phyloP scores from a whole-genome alignment of 2,888 invertebrate species.

The Sphaeridia pumilis region DNA sequence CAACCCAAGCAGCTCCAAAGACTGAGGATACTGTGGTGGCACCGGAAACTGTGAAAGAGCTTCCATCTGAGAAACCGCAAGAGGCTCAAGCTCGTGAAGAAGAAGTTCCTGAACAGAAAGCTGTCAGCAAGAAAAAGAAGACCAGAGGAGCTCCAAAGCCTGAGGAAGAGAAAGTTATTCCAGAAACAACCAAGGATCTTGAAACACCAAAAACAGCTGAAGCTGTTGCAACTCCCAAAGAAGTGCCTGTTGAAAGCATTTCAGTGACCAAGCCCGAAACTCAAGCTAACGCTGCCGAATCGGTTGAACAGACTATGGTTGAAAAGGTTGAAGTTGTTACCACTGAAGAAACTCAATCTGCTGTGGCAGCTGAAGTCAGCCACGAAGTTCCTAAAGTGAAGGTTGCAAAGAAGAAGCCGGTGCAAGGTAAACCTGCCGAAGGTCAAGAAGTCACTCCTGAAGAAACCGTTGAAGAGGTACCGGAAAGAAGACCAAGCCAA shows the following conservation, averaged over 20 bases:
- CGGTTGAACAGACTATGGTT: slow-evolving; percentile 74
- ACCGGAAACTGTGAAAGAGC: not conserved
- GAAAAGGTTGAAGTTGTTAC: slow-evolving; percentile 60
- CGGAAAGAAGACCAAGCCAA: slow-evolving; percentile 31
- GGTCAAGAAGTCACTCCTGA: slow-evolving; percentile 28
- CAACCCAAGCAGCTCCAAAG: slow-evolving; percentile 2
- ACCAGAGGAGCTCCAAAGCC: slow-evolving; percentile 42
- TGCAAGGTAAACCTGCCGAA: slow-evolving; percentile 9
- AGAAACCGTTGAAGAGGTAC: slow-evolving; percentile 36
- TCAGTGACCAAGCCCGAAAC: not conserved
- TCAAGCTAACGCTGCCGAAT: no score
- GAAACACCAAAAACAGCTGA: slow-evolving; percentile 1
- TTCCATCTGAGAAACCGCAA: not conserved
- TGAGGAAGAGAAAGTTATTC: slow-evolving; percentile 43
- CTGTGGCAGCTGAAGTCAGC: slow-evolving; percentile 20
- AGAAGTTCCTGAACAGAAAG: not conserved
- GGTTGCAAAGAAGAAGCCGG: slow-evolving; percentile 14
- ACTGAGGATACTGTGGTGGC: not conserved
- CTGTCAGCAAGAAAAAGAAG: slow-evolving; percentile 2
- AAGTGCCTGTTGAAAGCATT: slow-evolving; percentile 10
- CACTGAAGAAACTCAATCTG: slow-evolving; percentile 1
- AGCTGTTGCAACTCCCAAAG: slow-evolving; percentile 10
- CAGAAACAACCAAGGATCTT: slow-evolving; percentile 45
- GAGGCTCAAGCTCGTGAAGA: not conserved
- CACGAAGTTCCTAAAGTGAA: slow-evolving; percentile 17